Evolutionary conservation across 2,797 vertebrate genomes (phyloP), one percentile per base, ranked within the genome.

Genomic region (Bucorvus abyssinicus): DNA sequence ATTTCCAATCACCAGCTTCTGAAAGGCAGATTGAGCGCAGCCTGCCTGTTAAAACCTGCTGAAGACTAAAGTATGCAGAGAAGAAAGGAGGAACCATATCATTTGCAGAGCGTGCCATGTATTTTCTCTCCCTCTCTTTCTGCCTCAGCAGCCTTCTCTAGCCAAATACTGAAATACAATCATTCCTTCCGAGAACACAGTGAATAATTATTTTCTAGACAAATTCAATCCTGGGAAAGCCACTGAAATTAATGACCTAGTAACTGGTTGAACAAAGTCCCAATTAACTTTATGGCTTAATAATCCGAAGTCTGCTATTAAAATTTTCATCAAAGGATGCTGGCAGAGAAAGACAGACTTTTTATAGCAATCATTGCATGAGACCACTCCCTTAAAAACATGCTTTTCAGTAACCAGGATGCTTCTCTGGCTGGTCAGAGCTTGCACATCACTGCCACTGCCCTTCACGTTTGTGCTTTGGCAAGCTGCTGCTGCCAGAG

Each of bases 51-150:
- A 76, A 84, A 95, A 88, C 63, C 69, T 88, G 74, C 16, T 12
- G 3, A 79, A n/a, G 21, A 49, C 61, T 84, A 89, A 95, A 82
- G 87, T 93, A 93, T 56, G 70, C 80, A 93, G 70, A 84, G 83
- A 73, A 95, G 49, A 91, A 94, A 89, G 71, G 40, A 93, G 42
- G 38, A 78, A 78, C 61, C 47, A 9, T 75, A 80, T 83, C 17
- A 74, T 92, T 92, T 95, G 73, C 94, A 87, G 76, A 90, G 87
- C 82, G 73, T 65, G 85, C 34, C 59, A 61, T 84, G 47, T 78
- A 88, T 73, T 95, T 42, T 86, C 7, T 69, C 27, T 79, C 45
- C 29, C 36, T 12, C 19, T 52, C 65, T 29, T 87, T 88, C 79
- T 93, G 70, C 59, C 55, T 90, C 92, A 84, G 92, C 83, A 84